Base-by-base conservation (phyloP, 2,888 invertebrate genomes). In the Lutraria lutraria region DNA sequence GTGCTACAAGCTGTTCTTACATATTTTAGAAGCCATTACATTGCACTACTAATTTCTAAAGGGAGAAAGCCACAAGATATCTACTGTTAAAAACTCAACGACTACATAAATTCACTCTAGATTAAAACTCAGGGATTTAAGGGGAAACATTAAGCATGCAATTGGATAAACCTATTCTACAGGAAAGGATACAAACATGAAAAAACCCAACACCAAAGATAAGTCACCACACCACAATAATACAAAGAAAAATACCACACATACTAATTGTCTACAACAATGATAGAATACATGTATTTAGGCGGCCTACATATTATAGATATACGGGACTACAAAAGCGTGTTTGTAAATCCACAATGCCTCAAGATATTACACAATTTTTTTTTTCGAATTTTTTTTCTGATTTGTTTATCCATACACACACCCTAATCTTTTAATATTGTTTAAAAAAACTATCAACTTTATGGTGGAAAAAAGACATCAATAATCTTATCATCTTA, bases 301-400 rank as follows among this genome's bases (percentile, higher is more conserved):
- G 31, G 25, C 84, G 53, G 56, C 25, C 31, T 76, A 84, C 54
- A 76, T 19, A 29, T 31, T 56, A 53, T 25, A 19, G 54, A 68
- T 29, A 83, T 25, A 25, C 21, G 1, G 13, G 63, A 53, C 60
- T 84, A 84, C 56, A 54, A 79, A 43, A 76, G 76, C 76, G 4
- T 25, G 34, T 52, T 68, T 54, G 29, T 56, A 54, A 76, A 16
- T 43, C 76, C 80, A 85, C 85, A 85, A 85, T 43, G 85, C 85
- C 85, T 85, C 85, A 85, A 85, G 85, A 80, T 85, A 79, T 60
- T 81, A 29, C 81, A n/a, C 25, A 21, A 80, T 34, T n/a, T 81
- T 81, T 29, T 54, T 21, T 16, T 13, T 21, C 15, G 15, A 25
- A 53, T 29, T n/a, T 34, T 54, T n/a, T 29, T 80, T 16, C 31